phyloP scores from a whole-genome alignment of 2,888 invertebrate species.

The Ypsolopha scabrella region DNA sequence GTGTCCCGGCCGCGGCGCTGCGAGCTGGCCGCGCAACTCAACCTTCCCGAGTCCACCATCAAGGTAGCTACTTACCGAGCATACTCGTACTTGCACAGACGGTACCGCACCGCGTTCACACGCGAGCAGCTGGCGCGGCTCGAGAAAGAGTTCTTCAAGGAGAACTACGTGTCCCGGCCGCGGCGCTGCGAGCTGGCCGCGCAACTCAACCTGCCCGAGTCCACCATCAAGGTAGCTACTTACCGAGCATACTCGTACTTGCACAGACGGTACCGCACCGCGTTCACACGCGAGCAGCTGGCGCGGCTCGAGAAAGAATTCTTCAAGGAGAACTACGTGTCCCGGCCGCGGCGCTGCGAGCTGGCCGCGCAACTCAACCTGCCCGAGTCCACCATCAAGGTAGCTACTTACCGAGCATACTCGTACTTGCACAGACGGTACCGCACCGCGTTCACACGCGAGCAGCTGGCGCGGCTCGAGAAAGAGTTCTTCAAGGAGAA shows the following conservation, averaged over 20 bases:
- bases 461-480: constrained; percentile 91
- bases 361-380: constrained; percentile 93
- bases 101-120: constrained; percentile 97
- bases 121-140: constrained; percentile 91
- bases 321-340: constrained; percentile 97
- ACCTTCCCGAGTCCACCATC: constrained; percentile 96
- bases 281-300: constrained; percentile 96
- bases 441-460: constrained; percentile 96
- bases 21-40: constrained; percentile 94
- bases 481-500: constrained; percentile 98
- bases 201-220: constrained; percentile 95
- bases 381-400: constrained; percentile 98
- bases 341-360: constrained; percentile 94
- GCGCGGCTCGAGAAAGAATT: constrained; percentile 95
- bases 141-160: constrained; percentile 96
- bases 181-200: constrained; percentile 94
- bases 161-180: constrained; percentile 97
- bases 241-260: neutral
- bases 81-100: too few relatives aligned
- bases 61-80: constrained; percentile 75
- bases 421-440: constrained; percentile 75
- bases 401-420: constrained; percentile 36
- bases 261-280: too few relatives aligned
- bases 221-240: constrained; percentile 92
- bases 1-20: constrained; percentile 95